Percentiles rank a stretch among this genome's conserved stretches.
Evolutionary conservation across 2,797 vertebrate genomes (phyloP).

Genomic region (Pseudomugil tenellus): DNA sequence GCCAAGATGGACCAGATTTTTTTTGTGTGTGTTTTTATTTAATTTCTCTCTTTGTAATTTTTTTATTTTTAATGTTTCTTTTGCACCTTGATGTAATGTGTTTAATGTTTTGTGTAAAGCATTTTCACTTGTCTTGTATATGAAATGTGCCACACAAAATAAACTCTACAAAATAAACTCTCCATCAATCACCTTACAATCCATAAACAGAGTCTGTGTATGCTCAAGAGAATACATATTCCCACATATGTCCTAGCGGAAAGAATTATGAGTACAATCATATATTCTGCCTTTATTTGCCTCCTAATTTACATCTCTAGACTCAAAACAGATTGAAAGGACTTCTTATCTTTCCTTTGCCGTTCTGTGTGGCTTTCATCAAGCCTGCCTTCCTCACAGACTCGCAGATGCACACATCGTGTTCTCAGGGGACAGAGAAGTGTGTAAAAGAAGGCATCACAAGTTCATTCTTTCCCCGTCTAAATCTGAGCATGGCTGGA

Average conservation of each 20-base stretch:
- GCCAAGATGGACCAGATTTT: too few species aligned
- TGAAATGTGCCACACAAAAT: not conserved
- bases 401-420: slow-evolving; percentile 31
- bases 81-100: not conserved
- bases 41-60: not conserved
- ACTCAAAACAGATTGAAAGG: slow-evolving; percentile 31
- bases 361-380: slow-evolving; percentile 46
- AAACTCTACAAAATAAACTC: too few species aligned
- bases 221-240: too few species aligned
- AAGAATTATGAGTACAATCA: not conserved
- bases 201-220: too few species aligned
- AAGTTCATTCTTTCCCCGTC: slow-evolving; percentile 57
- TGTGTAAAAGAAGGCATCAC: slow-evolving; percentile 74
- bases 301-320: slow-evolving; percentile 5
- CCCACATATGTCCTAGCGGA: not conserved
- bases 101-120: not conserved
- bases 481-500: slow-evolving; percentile 66
- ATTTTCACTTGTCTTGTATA: not conserved
- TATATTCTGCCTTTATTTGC: not conserved
- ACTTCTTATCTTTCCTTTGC: slow-evolving; percentile 43
- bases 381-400: slow-evolving; percentile 22
- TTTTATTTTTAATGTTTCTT: not conserved
- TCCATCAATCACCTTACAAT: not conserved
- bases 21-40: too few species aligned
- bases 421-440: slow-evolving; percentile 48